Base-by-base conservation (phyloP, 2,797 vertebrate genomes). In the Diglossa cyanea region DNA sequence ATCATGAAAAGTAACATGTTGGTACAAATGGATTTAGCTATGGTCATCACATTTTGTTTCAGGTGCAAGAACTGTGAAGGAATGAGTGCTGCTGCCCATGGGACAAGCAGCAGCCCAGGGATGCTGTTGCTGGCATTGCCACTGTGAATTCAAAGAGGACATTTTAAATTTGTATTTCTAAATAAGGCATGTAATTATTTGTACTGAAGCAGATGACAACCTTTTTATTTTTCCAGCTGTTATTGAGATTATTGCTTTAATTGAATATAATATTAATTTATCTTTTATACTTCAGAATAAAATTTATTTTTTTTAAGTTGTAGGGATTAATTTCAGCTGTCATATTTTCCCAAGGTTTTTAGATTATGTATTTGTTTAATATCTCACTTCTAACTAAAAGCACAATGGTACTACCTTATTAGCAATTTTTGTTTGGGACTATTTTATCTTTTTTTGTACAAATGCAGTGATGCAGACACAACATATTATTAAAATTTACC, bases 61-160 rank as follows among this genome's bases (percentile, higher is more conserved):
- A 98, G 98, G 95, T 68, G 66, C 95, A 95, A 94, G 94, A 96
- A 63, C 50, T 94, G 4, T 95, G 94, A 97, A 95, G 92, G 88
- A 94, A 95, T 74, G 75, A 55, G 87, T 90, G 87, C 87, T 89
- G 40, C 44, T 45, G 51, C 51, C 51, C 8, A 7, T 54, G 48
- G 94, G 79, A 90, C 83, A 86, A 95, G 85, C 45, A 78, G 51
- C 28, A 76, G 55, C 25, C 31, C 33, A 67, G n/a, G 83, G 88
- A 86, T 92, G 87, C 77, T 66, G 83, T 81, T 92, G 66, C 84
- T 95, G 81, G 65, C 88, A 80, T 18, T 17, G 1, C 65, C 68
- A 60, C 71, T 10, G 12, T 82, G 19, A 7, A 33, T 54, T 89
- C 66, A 50, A 44, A 88, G 65, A 78, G 55, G 42, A 89, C 84